Evolutionary conservation across 2,113 vertebrate genomes (phyloP).

Genomic region (Lophura nycthemera): DNA sequence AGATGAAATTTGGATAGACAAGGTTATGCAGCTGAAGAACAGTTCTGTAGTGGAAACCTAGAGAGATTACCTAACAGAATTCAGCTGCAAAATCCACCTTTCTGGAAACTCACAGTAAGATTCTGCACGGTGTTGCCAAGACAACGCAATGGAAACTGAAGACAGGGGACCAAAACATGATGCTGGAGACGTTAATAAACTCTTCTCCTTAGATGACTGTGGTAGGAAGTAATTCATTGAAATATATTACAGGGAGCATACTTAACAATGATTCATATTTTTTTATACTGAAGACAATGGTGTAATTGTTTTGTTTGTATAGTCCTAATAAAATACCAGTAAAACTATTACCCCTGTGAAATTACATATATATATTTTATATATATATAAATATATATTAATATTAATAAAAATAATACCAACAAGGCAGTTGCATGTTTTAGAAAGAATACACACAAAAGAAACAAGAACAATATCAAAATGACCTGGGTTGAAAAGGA

Average conservation of each 20-base stretch:
- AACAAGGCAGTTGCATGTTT: not conserved
- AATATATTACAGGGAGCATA: not conserved
- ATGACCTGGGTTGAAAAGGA: no score
- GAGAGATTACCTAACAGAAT: not conserved
- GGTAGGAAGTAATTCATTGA: not conserved
- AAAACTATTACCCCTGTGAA: not conserved
- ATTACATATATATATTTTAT: not conserved
- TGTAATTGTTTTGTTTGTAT: not conserved
- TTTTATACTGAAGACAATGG: not conserved
- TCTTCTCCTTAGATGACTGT: not conserved
- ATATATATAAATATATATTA: no score
- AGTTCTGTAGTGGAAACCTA: not conserved
- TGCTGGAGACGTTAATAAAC: conserved; percentile 13
- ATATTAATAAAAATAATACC: not conserved
- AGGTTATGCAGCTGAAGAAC: not conserved
- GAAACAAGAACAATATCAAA: not conserved
- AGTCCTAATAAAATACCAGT: not conserved
- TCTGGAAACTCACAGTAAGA: not conserved
- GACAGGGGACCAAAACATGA: not conserved
- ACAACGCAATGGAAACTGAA: conserved; percentile 7
- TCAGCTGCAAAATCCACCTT: not conserved
- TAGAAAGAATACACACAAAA: not conserved
- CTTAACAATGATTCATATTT: not conserved
- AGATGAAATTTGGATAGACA: not conserved
- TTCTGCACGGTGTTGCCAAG: not conserved